Evolutionary conservation across 2,888 invertebrate species (phyloP).

Genomic region (Linnaemya tessellans): DNA sequence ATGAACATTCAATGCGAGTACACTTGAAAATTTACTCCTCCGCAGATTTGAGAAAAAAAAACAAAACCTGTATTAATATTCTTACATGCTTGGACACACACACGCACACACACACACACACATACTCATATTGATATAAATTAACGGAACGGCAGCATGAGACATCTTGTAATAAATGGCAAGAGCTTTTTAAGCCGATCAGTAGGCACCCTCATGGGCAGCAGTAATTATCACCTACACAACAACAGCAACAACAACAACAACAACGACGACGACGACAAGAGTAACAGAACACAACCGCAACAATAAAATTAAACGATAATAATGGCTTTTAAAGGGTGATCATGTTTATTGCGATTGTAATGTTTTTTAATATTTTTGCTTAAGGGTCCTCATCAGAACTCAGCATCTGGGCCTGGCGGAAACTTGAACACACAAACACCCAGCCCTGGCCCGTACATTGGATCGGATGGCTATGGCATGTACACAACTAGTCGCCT

Average conservation of each 20-base stretch:
- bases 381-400: slow-evolving; percentile 80
- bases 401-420: slow-evolving; percentile 73
- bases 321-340: neutral
- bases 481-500: slow-evolving; percentile 82
- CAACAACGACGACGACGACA: neutral
- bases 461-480: slow-evolving; percentile 82
- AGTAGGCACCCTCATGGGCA: slow-evolving; percentile 36
- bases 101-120: neutral
- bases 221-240: neutral
- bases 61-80: slow-evolving; percentile 20
- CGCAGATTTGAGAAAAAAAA: slow-evolving; percentile 54
- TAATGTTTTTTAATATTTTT: slow-evolving; percentile 36
- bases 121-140: neutral
- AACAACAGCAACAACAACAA: slow-evolving; percentile 13
- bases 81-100: neutral
- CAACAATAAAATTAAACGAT: slow-evolving; percentile 13
- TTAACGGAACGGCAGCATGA: slow-evolving; percentile 6
- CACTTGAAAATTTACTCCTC: slow-evolving; percentile 65
- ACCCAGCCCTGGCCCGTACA: slow-evolving; percentile 83
- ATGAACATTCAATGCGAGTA: slow-evolving; percentile 59
- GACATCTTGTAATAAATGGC: slow-evolving; percentile 14
- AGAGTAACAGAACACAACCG: too few relatives aligned
- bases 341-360: slow-evolving; percentile 1
- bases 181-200: slow-evolving; percentile 48
- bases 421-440: slow-evolving; percentile 82